phyloP scores from a whole-genome alignment of 2,888 invertebrate species.

The Mythimna albipuncta region DNA sequence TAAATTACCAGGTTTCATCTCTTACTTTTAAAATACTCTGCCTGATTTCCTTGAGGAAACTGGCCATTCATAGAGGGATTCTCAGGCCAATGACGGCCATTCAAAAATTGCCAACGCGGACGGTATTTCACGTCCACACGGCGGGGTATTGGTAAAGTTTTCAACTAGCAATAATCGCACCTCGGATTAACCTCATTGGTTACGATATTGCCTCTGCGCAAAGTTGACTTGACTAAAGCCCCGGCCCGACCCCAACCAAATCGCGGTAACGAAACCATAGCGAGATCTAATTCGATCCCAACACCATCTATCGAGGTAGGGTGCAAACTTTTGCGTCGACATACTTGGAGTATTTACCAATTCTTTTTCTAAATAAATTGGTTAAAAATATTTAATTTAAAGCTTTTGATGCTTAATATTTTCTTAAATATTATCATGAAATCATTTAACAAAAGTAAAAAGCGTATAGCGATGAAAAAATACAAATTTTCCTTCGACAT shows the following conservation, averaged over 20 bases:
- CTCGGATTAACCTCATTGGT: conserved; percentile 97
- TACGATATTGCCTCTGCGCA: conserved; percentile 98
- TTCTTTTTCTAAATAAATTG: neutral
- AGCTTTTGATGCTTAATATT: neutral
- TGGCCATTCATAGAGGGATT: neutral
- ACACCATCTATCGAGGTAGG: conserved; percentile 77
- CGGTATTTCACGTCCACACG: conserved; percentile 88
- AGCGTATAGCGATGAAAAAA: neutral
- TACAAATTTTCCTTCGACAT: no score
- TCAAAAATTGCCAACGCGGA: conserved; percentile 88
- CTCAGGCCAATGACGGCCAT: conserved; percentile 79
- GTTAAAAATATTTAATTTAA: neutral
- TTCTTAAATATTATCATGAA: neutral
- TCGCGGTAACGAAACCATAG: conserved; percentile 67
- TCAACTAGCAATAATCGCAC: conserved; percentile 98
- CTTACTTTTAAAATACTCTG: no score
- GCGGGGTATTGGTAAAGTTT: conserved; percentile 93
- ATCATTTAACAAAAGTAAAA: neutral
- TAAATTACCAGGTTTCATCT: no score
- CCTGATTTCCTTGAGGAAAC: no score
- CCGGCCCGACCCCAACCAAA: conserved; percentile 23
- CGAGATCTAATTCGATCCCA: conserved; percentile 69
- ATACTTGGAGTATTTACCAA: neutral
- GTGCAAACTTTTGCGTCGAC: conserved; percentile 23
- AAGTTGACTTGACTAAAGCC: conserved; percentile 89